These are phyloP conservation scores for Latrodectus elegans DNA, from an alignment of 2,888 invertebrate species.

Conservation along the genomic window DNA sequence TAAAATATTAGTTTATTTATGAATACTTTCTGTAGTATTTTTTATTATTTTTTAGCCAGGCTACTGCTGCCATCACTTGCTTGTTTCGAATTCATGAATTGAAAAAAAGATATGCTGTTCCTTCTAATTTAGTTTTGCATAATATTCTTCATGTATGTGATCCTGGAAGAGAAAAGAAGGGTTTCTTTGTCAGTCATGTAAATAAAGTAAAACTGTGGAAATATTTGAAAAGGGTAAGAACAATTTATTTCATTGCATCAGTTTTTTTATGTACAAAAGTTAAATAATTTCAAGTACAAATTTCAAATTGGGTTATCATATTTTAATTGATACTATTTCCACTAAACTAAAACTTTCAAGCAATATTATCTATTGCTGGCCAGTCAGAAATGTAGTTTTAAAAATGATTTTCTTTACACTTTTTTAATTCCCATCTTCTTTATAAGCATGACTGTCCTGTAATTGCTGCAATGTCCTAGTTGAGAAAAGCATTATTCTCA, in stretches of 20 bases:
- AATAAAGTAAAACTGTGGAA: conserved; percentile 63
- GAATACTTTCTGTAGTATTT: background rate
- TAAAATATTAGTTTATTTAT: background rate
- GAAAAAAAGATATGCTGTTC: conserved; percentile 86
- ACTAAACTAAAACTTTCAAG: too few species aligned
- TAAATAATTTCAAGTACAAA: too few species aligned
- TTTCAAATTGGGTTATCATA: too few species aligned
- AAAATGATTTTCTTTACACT: too few species aligned
- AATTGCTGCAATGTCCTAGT: too few species aligned
- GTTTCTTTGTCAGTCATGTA: conserved; percentile 53
- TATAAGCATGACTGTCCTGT: too few species aligned
- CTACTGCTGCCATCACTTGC: conserved; percentile 87
- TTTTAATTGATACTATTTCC: too few species aligned
- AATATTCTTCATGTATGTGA: conserved; percentile 76
- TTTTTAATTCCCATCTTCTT: too few species aligned
- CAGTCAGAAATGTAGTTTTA: too few species aligned
- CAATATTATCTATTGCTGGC: too few species aligned
- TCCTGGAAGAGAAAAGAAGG: conserved; percentile 56
- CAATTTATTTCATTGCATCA: background rate
- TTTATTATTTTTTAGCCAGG: conserved; percentile 77
- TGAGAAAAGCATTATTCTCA: too few species aligned
- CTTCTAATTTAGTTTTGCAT: conserved; percentile 88
- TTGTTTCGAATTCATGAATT: conserved; percentile 82
- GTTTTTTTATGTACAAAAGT: too few species aligned
- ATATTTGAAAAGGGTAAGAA: conserved; percentile 61